Percentiles rank a stretch among this genome's conserved stretches.
These are phyloP conservation scores for Brachyistius frenatus DNA, from an alignment of 2,113 vertebrate genomes.

Conservation along the genomic window DNA sequence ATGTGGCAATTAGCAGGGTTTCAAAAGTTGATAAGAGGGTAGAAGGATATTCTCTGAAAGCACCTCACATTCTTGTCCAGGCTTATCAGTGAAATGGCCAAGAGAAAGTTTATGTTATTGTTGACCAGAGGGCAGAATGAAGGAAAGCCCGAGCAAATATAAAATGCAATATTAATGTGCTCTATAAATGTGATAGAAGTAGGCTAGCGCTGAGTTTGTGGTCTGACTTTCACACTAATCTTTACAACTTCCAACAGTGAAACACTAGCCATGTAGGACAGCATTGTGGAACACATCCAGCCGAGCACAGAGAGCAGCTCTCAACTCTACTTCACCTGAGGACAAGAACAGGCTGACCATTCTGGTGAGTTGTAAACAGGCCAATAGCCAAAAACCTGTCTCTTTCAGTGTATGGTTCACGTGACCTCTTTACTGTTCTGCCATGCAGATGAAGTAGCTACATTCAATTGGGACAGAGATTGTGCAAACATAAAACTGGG, in stretches of 20 bases:
- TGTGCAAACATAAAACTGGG: neutral
- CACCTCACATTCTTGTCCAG: conserved; percentile 36
- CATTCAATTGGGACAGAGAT: neutral
- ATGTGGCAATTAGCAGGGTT: conserved; percentile 50
- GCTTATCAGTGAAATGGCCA: conserved; percentile 20
- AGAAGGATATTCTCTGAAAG: conserved; percentile 35
- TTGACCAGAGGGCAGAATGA: conserved; percentile 15
- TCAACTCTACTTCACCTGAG: conserved; percentile 38
- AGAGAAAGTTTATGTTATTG: conserved; percentile 28
- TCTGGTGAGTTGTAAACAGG: conserved; percentile 1
- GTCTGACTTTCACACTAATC: conserved; percentile 1
- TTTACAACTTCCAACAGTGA: conserved; percentile 4
- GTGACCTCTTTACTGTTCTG: neutral
- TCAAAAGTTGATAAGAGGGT: conserved; percentile 29
- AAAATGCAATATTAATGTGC: neutral
- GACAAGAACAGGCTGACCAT: conserved; percentile 10
- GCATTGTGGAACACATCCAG: conserved; percentile 31
- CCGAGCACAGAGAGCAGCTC: conserved; percentile 30
- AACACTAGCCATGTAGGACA: conserved; percentile 40
- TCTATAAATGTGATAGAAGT: neutral
- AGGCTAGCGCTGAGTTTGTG: neutral
- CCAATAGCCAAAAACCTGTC: conserved; percentile 6
- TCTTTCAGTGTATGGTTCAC: neutral
- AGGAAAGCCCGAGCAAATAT: neutral
- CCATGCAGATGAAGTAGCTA: neutral